Evolutionary conservation across 2,888 invertebrate genomes (phyloP).

Genomic region (Macrosoma leucophasiata): DNA sequence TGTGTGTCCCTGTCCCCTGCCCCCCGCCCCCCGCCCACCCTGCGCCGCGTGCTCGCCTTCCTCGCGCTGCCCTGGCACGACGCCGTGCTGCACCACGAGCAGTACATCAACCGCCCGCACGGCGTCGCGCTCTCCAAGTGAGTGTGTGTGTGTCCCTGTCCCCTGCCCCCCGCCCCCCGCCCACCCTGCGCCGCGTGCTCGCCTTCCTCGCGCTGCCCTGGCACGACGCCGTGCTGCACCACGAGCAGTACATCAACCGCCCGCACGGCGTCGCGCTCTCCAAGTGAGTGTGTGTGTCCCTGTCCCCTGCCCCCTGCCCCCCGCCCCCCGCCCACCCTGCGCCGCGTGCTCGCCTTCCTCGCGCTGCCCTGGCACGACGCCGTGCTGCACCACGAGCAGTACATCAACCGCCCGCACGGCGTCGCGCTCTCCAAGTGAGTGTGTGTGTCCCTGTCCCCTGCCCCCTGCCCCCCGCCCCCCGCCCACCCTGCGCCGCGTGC

Average conservation of each 20-base stretch:
- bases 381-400: conserved; percentile 97
- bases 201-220: conserved; percentile 41
- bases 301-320: too few species aligned
- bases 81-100: conserved; percentile 97
- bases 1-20: too few species aligned
- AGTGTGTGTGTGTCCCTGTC: conserved; percentile 38
- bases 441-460: too few species aligned
- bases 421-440: conserved; percentile 94
- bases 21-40: conserved; percentile 78
- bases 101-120: conserved; percentile 95
- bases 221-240: conserved; percentile 35
- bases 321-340: conserved; percentile 88
- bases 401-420: conserved; percentile 96
- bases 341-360: conserved; percentile 89
- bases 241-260: conserved; percentile 86
- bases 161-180: too few species aligned
- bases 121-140: conserved; percentile 97
- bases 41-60: conserved; percentile 46
- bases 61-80: conserved; percentile 36
- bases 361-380: conserved; percentile 96
- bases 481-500: conserved; percentile 82
- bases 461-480: too few species aligned
- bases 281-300: too few species aligned
- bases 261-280: conserved; percentile 71
- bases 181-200: conserved; percentile 19